Evolutionary conservation across 2,797 vertebrate species (phyloP).

Genomic region (Pangasius krempfi): DNA sequence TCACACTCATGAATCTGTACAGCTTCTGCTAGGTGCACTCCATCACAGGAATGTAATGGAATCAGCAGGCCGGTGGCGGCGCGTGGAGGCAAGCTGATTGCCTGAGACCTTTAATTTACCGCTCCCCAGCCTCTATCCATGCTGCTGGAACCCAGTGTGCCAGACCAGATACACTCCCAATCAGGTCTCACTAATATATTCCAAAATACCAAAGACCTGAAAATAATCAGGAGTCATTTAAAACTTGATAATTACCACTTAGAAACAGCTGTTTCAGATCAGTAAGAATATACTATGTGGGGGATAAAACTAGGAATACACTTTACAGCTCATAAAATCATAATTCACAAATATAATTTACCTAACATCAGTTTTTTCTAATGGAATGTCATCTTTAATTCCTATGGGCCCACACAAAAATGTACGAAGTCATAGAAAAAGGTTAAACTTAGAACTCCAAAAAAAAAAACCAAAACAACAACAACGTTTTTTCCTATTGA

Average conservation of each 20-base stretch:
- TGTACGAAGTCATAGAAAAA: background rate
- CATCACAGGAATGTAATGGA: conserved; percentile 60
- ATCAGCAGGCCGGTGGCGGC: conserved; percentile 59
- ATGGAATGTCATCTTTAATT: background rate
- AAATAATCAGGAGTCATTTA: background rate
- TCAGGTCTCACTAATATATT: background rate
- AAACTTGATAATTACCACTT: conserved; percentile 4
- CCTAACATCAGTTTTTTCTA: background rate
- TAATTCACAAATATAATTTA: background rate
- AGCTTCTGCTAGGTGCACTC: conserved; percentile 58
- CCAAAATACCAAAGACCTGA: background rate
- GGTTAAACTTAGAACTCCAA: background rate
- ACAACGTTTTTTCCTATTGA: background rate
- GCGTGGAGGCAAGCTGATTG: conserved; percentile 63
- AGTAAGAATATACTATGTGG: background rate
- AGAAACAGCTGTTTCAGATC: background rate
- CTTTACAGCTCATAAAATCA: background rate
- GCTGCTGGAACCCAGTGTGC: conserved; percentile 39
- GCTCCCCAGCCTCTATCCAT: conserved; percentile 56
- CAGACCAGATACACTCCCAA: conserved; percentile 9
- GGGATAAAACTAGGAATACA: background rate
- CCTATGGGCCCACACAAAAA: background rate
- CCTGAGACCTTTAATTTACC: conserved; percentile 71
- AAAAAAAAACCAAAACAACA: background rate
- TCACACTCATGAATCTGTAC: conserved; percentile 43